Conservation (phyloP, 1,140 invertebrate genomes). For the Neotoxoptera formosana region DNA sequence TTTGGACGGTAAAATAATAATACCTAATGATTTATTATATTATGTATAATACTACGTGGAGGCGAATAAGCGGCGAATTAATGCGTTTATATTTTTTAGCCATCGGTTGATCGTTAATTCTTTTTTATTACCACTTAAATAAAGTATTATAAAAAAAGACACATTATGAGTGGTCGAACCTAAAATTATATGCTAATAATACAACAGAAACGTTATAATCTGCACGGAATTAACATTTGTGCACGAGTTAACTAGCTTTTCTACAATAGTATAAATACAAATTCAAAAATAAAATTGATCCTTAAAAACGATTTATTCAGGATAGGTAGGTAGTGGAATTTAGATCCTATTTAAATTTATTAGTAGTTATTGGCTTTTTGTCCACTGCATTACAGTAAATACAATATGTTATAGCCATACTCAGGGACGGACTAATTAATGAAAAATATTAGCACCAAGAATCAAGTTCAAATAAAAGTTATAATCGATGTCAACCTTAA, state of each 20-base stretch:
- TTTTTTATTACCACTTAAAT: too few species aligned
- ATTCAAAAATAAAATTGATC: neutral
- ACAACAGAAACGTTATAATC: neutral
- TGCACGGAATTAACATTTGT: neutral
- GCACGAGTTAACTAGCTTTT: neutral
- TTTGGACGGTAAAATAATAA: neutral
- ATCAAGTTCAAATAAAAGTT: neutral
- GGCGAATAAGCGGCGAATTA: neutral
- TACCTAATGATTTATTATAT: too few species aligned
- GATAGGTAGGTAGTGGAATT: too few species aligned
- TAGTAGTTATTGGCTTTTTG: neutral
- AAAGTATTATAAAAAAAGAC: neutral
- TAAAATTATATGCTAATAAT: neutral
- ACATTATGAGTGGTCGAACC: neutral
- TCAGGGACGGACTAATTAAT: neutral
- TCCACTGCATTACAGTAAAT: neutral
- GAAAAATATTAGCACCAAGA: neutral
- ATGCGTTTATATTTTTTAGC: too few species aligned
- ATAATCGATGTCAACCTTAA: neutral
- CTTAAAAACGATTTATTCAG: neutral
- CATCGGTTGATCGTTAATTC: too few species aligned
- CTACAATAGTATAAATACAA: neutral
- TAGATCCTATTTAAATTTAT: neutral
- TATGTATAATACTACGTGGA: neutral
- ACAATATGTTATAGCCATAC: neutral